A percentile compares a stretch with the other conserved stretches of the same genome.
Evolutionary conservation across 2,113 vertebrate genomes (phyloP).

Genomic region (Crotalus viridis): DNA sequence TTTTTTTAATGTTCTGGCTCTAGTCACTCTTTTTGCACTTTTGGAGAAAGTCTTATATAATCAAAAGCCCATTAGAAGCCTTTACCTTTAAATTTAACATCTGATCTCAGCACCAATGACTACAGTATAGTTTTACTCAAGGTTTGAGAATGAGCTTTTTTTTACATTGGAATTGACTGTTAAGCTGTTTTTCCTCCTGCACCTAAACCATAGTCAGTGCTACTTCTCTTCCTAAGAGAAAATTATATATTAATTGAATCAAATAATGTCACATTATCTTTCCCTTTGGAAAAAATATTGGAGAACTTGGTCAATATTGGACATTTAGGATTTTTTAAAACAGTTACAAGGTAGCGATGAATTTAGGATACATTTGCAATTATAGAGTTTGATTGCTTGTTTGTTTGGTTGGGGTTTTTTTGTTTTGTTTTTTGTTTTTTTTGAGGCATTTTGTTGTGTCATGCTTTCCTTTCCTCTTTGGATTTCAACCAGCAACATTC

Average conservation of each 20-base stretch:
- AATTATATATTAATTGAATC: background rate
- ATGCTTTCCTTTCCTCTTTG: background rate
- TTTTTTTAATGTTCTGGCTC: background rate
- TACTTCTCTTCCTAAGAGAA: background rate
- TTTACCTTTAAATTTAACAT: background rate
- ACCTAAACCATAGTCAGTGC: background rate
- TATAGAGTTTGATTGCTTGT: background rate
- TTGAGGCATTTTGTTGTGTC: background rate
- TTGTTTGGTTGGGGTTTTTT: background rate
- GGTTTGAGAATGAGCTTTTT: background rate
- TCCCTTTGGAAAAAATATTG: background rate
- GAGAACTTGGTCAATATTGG: background rate
- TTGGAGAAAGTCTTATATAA: background rate
- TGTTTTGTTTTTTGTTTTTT: too few species aligned
- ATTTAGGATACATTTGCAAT: background rate
- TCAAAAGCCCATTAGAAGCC: background rate
- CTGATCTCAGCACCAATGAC: background rate
- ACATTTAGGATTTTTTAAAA: background rate
- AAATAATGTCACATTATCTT: background rate
- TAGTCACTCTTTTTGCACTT: background rate
- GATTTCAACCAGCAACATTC: background rate
- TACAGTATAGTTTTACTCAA: background rate
- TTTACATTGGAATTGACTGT: accelerated
- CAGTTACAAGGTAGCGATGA: background rate
- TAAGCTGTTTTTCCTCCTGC: accelerated